A percentile compares a stretch with the other conserved stretches of the same genome.
phyloP scores from a whole-genome alignment of 2,797 vertebrate species.

The Anabacerthia variegaticeps region DNA sequence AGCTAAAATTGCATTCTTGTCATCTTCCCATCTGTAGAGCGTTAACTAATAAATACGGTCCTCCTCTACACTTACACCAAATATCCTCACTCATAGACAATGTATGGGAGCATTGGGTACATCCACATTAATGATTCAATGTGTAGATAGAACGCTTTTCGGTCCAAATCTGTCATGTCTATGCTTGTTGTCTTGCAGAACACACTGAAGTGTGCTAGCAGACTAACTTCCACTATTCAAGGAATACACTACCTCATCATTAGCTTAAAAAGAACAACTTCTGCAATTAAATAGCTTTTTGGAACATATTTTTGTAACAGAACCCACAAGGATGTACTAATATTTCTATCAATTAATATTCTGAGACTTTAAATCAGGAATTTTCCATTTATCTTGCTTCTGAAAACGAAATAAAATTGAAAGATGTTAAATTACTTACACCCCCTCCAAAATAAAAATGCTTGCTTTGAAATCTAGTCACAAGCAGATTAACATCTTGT shows the following conservation, averaged over 20 bases:
- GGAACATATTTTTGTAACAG: not conserved
- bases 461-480: constrained; percentile 68
- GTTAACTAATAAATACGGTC: not conserved
- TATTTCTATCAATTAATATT: constrained; percentile 51
- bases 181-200: not conserved
- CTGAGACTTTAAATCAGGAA: constrained; percentile 8
- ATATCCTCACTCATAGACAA: not conserved
- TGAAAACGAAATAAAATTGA: constrained; percentile 39
- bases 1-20: not conserved
- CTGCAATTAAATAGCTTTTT: constrained; percentile 11
- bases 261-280: constrained; percentile 4
- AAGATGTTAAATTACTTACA: constrained; percentile 49
- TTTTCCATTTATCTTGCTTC: constrained; percentile 37
- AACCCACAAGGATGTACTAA: constrained; percentile 31
- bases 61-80: not conserved
- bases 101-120: not conserved
- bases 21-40: not conserved
- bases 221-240: not conserved
- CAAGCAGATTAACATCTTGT: constrained; percentile 70
- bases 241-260: not conserved
- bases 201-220: not conserved
- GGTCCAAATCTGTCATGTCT: not conserved
- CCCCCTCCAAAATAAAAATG: constrained; percentile 50
- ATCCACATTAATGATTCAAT: not conserved
- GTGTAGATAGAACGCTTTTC: not conserved